These are phyloP conservation scores for Brachynemurus nebulosus DNA, from an alignment of 2,888 invertebrate species.

Conservation along the genomic window DNA sequence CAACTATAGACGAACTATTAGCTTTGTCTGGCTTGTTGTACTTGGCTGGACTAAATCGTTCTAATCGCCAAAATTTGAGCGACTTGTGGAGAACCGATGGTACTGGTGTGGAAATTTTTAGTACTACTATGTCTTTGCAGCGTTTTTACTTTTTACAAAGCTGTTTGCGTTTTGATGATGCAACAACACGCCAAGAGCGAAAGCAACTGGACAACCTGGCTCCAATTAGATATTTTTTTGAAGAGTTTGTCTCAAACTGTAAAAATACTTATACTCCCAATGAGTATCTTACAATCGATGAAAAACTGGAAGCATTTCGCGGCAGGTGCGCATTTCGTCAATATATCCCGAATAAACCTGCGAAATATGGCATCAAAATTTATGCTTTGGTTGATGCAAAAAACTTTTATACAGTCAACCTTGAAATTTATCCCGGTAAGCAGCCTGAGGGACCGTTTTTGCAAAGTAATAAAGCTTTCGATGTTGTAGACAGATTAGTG, in stretches of 20 bases:
- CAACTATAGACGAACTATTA: too few relatives aligned
- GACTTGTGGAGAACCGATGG: slow-evolving; percentile 7
- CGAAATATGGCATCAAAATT: slow-evolving; percentile 20
- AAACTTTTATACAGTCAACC: slow-evolving; percentile 16
- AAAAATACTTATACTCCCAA: slow-evolving; percentile 15
- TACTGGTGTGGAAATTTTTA: slow-evolving; percentile 16
- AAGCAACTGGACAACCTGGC: slow-evolving; percentile 13
- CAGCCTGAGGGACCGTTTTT: slow-evolving; percentile 18
- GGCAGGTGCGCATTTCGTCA: slow-evolving; percentile 17
- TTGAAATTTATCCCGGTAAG: slow-evolving; percentile 19
- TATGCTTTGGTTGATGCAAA: slow-evolving; percentile 18
- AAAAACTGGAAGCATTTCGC: slow-evolving; percentile 18
- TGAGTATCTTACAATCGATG: slow-evolving; percentile 19
- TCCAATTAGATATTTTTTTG: slow-evolving; percentile 18
- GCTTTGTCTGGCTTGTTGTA: slow-evolving; percentile 6
- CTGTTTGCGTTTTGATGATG: slow-evolving; percentile 16
- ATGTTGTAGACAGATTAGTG: slow-evolving; percentile 13
- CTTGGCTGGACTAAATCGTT: slow-evolving; percentile 3
- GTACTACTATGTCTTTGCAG: slow-evolving; percentile 15
- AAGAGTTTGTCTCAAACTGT: slow-evolving; percentile 20
- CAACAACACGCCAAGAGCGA: slow-evolving; percentile 5
- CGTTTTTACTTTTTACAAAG: slow-evolving; percentile 14
- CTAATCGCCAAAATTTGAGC: slow-evolving; percentile 1
- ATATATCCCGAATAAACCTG: slow-evolving; percentile 20
- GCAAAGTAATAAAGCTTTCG: slow-evolving; percentile 8